Evolutionary conservation across 1,140 invertebrate species (phyloP).

Genomic region (Aradophagus sp.): DNA sequence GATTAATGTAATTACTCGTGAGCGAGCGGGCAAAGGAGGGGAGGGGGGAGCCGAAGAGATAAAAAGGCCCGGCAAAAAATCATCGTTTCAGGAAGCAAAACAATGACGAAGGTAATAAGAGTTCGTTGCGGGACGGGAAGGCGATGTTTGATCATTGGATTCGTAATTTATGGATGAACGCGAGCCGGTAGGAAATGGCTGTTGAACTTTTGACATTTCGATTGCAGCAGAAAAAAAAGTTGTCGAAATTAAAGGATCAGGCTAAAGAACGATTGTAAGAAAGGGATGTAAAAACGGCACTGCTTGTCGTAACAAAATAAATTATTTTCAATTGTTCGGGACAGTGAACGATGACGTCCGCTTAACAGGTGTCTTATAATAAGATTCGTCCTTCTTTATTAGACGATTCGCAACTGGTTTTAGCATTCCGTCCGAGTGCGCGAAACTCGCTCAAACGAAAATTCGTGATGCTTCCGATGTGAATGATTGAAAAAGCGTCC

Average conservation of each 20-base stretch:
- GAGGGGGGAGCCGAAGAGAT: too few species aligned
- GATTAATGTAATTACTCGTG: slow-evolving; percentile 53
- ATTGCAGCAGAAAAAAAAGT: slow-evolving; percentile 29
- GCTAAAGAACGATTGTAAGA: slow-evolving; percentile 8
- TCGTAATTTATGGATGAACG: slow-evolving; percentile 41
- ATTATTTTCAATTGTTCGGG: slow-evolving; percentile 45
- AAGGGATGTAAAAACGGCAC: background rate
- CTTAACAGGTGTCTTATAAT: slow-evolving; percentile 34
- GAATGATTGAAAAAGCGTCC: too few species aligned
- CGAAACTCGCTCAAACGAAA: too few species aligned
- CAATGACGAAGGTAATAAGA: slow-evolving; percentile 46
- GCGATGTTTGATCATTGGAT: slow-evolving; percentile 50
- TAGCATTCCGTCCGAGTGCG: too few species aligned
- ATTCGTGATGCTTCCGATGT: too few species aligned
- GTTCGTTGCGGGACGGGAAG: slow-evolving; percentile 31
- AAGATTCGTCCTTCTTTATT: background rate
- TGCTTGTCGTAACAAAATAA: slow-evolving; percentile 30
- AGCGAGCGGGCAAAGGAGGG: too few species aligned
- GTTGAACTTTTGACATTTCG: slow-evolving; percentile 55
- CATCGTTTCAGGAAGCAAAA: slow-evolving; percentile 44
- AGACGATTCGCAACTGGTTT: too few species aligned
- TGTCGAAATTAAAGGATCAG: slow-evolving; percentile 42
- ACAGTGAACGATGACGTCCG: slow-evolving; percentile 21
- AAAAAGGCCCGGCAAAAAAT: slow-evolving; percentile 28
- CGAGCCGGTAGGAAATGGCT: slow-evolving; percentile 25